These are phyloP conservation scores for Heteropelma amictum DNA, from an alignment of 2,888 invertebrate genomes.

Conservation along the genomic window DNA sequence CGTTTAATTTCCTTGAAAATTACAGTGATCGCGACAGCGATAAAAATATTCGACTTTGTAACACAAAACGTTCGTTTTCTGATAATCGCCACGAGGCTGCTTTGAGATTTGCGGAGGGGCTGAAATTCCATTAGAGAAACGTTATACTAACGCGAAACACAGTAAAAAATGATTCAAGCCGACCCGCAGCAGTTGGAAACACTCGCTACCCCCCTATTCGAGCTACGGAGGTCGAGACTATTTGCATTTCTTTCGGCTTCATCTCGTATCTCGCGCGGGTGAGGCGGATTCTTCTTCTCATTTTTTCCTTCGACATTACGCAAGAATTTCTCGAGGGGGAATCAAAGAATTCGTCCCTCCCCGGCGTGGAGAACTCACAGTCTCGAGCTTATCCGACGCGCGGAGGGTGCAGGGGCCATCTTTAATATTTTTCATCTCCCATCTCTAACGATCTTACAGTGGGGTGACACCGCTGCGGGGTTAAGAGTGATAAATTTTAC, in stretches of 20 bases:
- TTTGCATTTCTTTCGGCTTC: conserved; percentile 46
- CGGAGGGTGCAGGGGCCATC: conserved; percentile 37
- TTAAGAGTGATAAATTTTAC: background rate
- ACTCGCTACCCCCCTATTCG: conserved; percentile 48
- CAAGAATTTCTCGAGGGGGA: conserved; percentile 49
- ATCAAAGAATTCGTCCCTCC: conserved; percentile 40
- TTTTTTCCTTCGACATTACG: conserved; percentile 18
- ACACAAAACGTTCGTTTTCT: conserved; percentile 19
- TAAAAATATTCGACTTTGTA: too few species aligned
- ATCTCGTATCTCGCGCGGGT: conserved; percentile 3
- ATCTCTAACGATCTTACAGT: conserved; percentile 41
- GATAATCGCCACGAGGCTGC: conserved; percentile 32
- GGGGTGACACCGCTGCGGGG: background rate
- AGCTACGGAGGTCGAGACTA: conserved; percentile 38
- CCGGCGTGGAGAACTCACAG: background rate
- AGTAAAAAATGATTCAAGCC: conserved; percentile 55
- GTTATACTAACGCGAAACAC: conserved; percentile 56
- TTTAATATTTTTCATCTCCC: conserved; percentile 47
- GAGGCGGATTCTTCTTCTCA: conserved; percentile 13
- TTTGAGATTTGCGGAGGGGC: conserved; percentile 27
- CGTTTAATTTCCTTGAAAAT: conserved; percentile 22
- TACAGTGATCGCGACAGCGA: conserved; percentile 35
- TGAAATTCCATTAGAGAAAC: conserved; percentile 50
- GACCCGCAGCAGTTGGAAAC: conserved; percentile 50
- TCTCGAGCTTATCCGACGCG: conserved; percentile 37